A percentile compares a stretch with the other conserved stretches of the same genome.
Evolutionary conservation across 2,113 vertebrate species (phyloP).

Genomic region (Pollimyrus isidori): DNA sequence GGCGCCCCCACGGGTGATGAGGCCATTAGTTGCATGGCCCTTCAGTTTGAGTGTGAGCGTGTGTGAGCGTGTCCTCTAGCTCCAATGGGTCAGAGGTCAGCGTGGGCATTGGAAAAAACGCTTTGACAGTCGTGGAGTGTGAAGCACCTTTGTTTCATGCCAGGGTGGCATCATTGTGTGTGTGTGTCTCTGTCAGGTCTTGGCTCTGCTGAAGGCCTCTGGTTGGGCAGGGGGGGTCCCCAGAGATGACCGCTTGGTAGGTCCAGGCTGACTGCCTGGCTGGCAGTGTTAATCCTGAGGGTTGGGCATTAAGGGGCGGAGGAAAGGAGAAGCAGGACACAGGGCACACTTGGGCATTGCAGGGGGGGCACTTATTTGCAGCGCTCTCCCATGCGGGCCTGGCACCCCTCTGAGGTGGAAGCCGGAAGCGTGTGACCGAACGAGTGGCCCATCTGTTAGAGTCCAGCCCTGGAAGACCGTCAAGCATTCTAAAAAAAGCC

Average conservation of each 20-base stretch:
- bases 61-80: not conserved
- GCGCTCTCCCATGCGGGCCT: conserved; percentile 82
- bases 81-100: not conserved
- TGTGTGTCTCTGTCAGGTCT: conserved; percentile 31
- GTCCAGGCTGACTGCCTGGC: not conserved
- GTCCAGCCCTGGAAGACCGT: conserved; percentile 88
- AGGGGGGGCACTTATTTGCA: conserved; percentile 69
- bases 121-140: not conserved
- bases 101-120: not conserved
- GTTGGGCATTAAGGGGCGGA: not conserved
- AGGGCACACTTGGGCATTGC: not conserved
- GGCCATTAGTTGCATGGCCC: not conserved
- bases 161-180: not conserved
- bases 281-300: not conserved
- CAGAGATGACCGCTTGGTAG: not conserved
- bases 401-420: conserved; percentile 89
- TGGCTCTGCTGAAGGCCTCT: conserved; percentile 38
- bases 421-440: conserved; percentile 91
- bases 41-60: not conserved
- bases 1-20: not conserved
- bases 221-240: conserved; percentile 48
- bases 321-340: not conserved
- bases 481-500: conserved; percentile 88
- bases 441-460: conserved; percentile 96
- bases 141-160: not conserved